Percentiles rank a stretch among this genome's conserved stretches.
These are phyloP conservation scores for Cranoglanis bouderius DNA, from an alignment of 2,113 vertebrate species.

Conservation along the genomic window DNA sequence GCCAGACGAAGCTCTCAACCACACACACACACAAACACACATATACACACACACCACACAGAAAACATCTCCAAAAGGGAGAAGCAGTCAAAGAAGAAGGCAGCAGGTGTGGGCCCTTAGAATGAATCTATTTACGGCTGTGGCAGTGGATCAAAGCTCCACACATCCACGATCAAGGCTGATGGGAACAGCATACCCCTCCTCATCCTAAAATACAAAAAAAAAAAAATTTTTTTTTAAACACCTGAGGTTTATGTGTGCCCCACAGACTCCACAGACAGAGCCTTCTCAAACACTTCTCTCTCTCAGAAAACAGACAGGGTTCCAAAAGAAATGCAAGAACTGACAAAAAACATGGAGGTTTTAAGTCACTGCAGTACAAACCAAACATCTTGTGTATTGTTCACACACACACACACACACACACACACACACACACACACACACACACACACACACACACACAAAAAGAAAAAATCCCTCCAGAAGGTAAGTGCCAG, in stretches of 20 bases:
- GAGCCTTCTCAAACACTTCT: neutral
- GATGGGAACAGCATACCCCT: constrained; percentile 8
- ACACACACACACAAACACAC: constrained; percentile 19
- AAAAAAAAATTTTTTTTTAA: no score
- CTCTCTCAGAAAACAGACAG: neutral
- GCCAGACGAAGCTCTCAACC: constrained; percentile 28
- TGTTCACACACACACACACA: neutral
- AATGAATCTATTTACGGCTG: constrained; percentile 41
- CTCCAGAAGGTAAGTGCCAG: neutral
- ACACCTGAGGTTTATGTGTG: constrained; percentile 27
- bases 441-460: neutral
- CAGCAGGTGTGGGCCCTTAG: constrained; percentile 49
- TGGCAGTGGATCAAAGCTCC: constrained; percentile 46
- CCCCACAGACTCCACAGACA: neutral
- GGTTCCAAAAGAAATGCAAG: neutral
- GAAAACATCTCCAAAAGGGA: constrained; percentile 43
- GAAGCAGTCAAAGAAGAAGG: constrained; percentile 13
- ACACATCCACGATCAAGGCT: constrained; percentile 24
- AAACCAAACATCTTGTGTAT: neutral
- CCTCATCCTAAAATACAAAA: neutral
- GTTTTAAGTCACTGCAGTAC: neutral
- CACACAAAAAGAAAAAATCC: neutral
- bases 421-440: no score
- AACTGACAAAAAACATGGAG: neutral
- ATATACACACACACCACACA: constrained; percentile 20